phyloP scores from a whole-genome alignment of 2,113 vertebrate species.

The Daubentonia madagascariensis region DNA sequence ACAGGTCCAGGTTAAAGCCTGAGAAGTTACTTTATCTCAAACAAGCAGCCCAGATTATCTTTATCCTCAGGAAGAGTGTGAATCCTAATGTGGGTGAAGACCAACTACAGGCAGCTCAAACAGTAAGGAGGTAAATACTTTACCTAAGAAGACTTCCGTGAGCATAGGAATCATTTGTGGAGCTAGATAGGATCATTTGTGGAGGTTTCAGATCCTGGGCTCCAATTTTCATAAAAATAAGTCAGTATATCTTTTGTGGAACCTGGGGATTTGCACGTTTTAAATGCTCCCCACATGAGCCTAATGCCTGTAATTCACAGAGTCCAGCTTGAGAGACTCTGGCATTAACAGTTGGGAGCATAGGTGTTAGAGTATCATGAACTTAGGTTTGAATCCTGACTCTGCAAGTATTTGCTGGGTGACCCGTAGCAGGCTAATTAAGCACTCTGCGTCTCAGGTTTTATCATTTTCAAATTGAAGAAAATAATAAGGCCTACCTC shows the following conservation, averaged over 20 bases:
- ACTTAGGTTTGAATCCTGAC: background rate
- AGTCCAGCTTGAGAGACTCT: background rate
- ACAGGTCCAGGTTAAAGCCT: background rate
- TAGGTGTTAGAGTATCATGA: background rate
- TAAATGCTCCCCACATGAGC: background rate
- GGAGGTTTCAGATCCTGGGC: background rate
- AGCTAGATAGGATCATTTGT: background rate
- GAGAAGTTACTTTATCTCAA: background rate
- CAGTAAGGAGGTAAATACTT: background rate
- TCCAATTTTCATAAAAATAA: background rate
- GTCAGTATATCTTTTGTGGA: background rate
- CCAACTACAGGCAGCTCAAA: background rate
- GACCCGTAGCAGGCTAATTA: background rate
- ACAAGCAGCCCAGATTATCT: background rate
- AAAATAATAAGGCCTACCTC: conserved; percentile 42
- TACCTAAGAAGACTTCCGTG: background rate
- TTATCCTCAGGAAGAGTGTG: background rate
- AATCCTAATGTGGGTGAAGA: background rate
- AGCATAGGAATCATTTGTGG: background rate
- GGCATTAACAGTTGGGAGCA: background rate
- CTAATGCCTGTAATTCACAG: background rate
- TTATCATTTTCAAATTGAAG: conserved; percentile 40
- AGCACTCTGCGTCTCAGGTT: conserved; percentile 16
- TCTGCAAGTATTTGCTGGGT: background rate
- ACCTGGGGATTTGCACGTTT: background rate